These are phyloP conservation scores for Phrynocephalus forsythii DNA, from an alignment of 2,797 vertebrate genomes.

Conservation along the genomic window DNA sequence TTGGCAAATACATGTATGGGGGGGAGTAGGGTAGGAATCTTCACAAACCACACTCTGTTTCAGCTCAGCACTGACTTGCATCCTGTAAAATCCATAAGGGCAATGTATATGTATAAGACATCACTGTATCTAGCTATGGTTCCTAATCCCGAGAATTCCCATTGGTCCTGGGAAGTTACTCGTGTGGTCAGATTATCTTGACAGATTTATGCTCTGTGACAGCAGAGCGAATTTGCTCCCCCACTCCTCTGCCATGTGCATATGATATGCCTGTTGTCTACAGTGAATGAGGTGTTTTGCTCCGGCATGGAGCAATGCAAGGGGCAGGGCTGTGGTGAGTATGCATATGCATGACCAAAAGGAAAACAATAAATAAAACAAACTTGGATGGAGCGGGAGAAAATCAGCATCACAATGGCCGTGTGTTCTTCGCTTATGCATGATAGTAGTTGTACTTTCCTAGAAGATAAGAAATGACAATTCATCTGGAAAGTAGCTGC, in stretches of 20 bases:
- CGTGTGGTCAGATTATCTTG: slow-evolving; percentile 58
- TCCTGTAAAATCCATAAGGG: slow-evolving; percentile 68
- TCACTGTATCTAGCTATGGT: slow-evolving; percentile 64
- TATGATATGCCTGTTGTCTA: slow-evolving; percentile 67
- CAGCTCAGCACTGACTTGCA: slow-evolving; percentile 39
- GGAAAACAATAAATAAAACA: background rate
- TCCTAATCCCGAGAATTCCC: slow-evolving; percentile 60
- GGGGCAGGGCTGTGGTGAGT: slow-evolving; percentile 53
- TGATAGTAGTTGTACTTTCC: slow-evolving; percentile 38
- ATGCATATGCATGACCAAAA: slow-evolving; percentile 43
- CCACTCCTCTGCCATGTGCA: slow-evolving; percentile 49
- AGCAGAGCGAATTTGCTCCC: slow-evolving; percentile 61
- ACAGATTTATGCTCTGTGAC: slow-evolving; percentile 54
- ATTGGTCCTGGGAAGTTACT: slow-evolving; percentile 51
- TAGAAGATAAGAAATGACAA: slow-evolving; percentile 5
- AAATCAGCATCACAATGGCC: slow-evolving; percentile 42
- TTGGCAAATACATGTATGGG: background rate
- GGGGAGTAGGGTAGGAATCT: background rate
- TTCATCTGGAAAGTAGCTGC: slow-evolving; percentile 37
- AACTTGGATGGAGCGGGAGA: slow-evolving; percentile 39
- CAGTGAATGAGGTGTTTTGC: slow-evolving; percentile 42
- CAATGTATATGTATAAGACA: slow-evolving; percentile 54
- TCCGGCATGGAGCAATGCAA: slow-evolving; percentile 62
- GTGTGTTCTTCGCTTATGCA: background rate
- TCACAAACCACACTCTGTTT: background rate